Evolutionary conservation across 1,140 invertebrate genomes (phyloP).

Genomic region (Hyphantria cunea): DNA sequence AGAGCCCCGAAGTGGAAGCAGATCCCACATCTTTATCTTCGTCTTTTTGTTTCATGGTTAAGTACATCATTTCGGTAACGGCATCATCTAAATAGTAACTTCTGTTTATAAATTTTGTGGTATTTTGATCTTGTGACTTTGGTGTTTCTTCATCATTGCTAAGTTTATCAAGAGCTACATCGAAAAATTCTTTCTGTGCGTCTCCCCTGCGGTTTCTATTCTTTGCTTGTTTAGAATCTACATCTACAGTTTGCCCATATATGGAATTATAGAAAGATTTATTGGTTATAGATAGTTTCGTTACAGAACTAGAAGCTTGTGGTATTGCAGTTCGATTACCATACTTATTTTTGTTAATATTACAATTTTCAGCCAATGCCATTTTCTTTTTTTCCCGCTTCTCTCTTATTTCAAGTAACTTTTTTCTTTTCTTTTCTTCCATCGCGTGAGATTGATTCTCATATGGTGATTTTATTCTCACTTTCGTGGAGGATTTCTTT

Average conservation of each 20-base stretch:
- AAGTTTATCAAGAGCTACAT: conserved; percentile 27
- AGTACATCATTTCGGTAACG: conserved; percentile 56
- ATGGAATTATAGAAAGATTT: conserved; percentile 76
- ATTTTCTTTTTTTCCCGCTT: conserved; percentile 64
- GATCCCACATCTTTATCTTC: conserved; percentile 31
- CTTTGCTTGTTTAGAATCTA: conserved; percentile 35
- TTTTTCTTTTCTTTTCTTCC: conserved; percentile 68
- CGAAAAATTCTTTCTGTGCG: conserved; percentile 31
- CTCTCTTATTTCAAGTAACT: conserved; percentile 65
- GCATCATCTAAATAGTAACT: conserved; percentile 59
- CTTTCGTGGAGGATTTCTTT: conserved; percentile 54
- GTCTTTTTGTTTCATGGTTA: conserved; percentile 44
- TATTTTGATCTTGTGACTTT: conserved; percentile 31
- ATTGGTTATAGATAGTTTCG: conserved; percentile 70
- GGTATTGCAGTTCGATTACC: conserved; percentile 50
- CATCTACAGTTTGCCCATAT: conserved; percentile 51
- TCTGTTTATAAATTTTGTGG: conserved; percentile 49
- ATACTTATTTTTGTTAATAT: conserved; percentile 57
- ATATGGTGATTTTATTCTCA: conserved; percentile 72
- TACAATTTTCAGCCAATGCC: conserved; percentile 53
- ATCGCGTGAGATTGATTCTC: conserved; percentile 63
- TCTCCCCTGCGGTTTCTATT: conserved; percentile 29
- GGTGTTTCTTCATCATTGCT: conserved; percentile 30
- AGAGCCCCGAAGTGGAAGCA: conserved; percentile 38
- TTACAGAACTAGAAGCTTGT: conserved; percentile 64